Conservation (phyloP, 2,113 vertebrate species). For the Cochlearius cochlearius region DNA sequence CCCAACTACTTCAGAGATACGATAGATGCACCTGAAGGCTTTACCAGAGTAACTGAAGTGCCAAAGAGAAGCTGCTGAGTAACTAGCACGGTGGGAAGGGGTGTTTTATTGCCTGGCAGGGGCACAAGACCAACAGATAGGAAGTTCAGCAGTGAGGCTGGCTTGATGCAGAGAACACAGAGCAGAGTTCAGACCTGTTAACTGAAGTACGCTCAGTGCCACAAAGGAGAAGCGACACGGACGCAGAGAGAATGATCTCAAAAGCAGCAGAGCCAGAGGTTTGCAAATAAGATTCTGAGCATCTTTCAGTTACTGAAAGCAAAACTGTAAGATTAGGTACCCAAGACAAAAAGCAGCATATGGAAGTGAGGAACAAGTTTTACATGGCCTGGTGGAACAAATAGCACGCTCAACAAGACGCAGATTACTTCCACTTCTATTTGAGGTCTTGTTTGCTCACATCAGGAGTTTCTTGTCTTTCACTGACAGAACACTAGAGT, state of each 20-base stretch:
- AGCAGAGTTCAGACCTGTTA: neutral
- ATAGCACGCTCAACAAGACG: fast-evolving
- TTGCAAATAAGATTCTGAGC: neutral
- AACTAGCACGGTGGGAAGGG: neutral
- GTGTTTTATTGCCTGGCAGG: neutral
- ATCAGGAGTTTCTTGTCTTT: neutral
- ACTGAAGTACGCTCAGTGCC: neutral
- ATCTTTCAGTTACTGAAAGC: neutral
- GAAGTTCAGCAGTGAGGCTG: neutral
- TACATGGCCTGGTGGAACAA: neutral
- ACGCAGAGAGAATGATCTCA: neutral
- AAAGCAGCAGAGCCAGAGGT: neutral
- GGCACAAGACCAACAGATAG: neutral
- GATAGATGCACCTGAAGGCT: neutral
- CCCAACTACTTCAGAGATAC: neutral
- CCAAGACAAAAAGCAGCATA: neutral
- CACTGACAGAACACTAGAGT: neutral
- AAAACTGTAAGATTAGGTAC: neutral
- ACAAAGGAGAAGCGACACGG: neutral
- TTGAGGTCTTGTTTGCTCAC: neutral
- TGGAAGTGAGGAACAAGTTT: neutral
- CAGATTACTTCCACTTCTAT: neutral
- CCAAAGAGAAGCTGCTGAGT: neutral
- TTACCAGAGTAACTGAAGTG: neutral
- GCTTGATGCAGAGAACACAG: neutral